phyloP scores from a whole-genome alignment of 2,888 invertebrate genomes.

The Acronicta alni region DNA sequence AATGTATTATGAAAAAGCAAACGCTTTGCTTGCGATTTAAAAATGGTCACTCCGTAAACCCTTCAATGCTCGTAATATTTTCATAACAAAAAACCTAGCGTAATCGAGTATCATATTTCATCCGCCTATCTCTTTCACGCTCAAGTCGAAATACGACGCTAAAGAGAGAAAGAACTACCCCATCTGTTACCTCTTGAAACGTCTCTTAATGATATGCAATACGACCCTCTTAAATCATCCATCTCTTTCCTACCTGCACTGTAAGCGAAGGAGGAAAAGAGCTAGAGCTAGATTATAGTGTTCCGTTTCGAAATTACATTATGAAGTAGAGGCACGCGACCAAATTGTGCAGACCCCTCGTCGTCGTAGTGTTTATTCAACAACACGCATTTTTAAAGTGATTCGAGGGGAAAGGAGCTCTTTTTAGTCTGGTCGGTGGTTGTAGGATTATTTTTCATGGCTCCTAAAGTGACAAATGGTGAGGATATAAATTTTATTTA shows the following conservation, averaged over 20 bases:
- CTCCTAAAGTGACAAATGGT: conserved; percentile 68
- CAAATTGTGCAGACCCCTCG: conserved; percentile 59
- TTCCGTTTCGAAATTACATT: conserved; percentile 61
- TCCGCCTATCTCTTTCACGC: conserved; percentile 56
- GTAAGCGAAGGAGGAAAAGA: conserved; percentile 24
- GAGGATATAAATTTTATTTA: conserved; percentile 69
- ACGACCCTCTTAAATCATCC: conserved; percentile 70
- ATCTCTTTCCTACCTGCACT: conserved; percentile 52
- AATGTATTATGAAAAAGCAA: conserved; percentile 16
- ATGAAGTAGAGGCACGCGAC: conserved; percentile 56
- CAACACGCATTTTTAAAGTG: conserved; percentile 39
- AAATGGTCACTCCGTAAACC: conserved; percentile 55
- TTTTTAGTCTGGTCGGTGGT: conserved; percentile 47
- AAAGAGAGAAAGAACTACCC: conserved; percentile 64
- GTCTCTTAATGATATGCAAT: conserved; percentile 80
- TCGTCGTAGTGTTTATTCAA: conserved; percentile 41
- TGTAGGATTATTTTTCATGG: conserved; percentile 69
- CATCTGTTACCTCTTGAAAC: conserved; percentile 52
- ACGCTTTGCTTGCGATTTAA: conserved; percentile 32
- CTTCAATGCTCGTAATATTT: conserved; percentile 61
- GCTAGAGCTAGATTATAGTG: conserved; percentile 43
- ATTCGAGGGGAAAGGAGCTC: conserved; percentile 57
- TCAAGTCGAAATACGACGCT: conserved; percentile 21
- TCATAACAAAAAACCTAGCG: conserved; percentile 63
- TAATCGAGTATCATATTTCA: conserved; percentile 68